phyloP scores from a whole-genome alignment of 1,140 invertebrate genomes.

The Globodera rostochiensis region DNA sequence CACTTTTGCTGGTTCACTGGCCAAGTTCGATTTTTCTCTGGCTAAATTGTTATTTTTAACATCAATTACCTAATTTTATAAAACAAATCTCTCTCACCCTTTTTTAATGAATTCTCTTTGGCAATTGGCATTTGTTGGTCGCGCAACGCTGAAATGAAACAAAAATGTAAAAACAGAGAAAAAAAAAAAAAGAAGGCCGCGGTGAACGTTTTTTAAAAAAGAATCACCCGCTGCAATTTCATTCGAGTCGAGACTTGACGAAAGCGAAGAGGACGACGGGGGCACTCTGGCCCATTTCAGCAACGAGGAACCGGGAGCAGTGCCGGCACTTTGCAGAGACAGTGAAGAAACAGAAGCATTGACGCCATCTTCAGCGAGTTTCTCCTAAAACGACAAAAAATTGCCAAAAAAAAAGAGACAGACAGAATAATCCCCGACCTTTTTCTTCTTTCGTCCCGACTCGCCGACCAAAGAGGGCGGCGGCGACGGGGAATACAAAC shows the following conservation, averaged over 20 bases:
- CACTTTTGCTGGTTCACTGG: neutral
- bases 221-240: neutral
- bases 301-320: conserved; percentile 1
- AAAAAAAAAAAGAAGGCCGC: too few species aligned
- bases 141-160: neutral
- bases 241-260: neutral
- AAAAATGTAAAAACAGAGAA: too few species aligned
- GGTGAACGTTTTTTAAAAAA: neutral
- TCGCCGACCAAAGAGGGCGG: conserved; percentile 21
- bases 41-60: neutral
- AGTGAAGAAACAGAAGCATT: neutral
- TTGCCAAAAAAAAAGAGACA: neutral
- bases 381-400: conserved; percentile 10
- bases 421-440: neutral
- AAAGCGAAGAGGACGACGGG: conserved; percentile 23
- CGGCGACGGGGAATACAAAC: conserved; percentile 24
- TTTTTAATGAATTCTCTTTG: neutral
- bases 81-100: neutral
- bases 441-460: conserved; percentile 13
- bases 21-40: neutral
- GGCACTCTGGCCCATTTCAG: conserved; percentile 29
- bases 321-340: neutral
- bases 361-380: neutral
- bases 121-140: neutral
- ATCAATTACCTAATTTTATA: neutral